These are phyloP conservation scores for Esox niger DNA, from an alignment of 2,113 vertebrate genomes.

Conservation along the genomic window DNA sequence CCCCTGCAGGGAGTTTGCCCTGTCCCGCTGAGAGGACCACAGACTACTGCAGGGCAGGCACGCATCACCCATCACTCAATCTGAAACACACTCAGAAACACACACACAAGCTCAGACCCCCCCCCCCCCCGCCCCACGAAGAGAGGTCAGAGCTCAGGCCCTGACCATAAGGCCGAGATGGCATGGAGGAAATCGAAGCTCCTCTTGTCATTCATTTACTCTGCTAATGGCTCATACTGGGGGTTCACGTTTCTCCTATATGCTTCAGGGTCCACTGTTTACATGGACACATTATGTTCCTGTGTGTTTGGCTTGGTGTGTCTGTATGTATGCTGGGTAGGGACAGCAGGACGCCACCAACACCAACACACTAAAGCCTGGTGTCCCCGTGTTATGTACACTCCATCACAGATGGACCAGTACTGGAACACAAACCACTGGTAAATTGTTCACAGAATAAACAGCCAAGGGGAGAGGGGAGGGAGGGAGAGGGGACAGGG, in stretches of 20 bases:
- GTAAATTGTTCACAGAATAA: too few relatives aligned
- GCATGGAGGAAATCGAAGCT: conserved; percentile 59
- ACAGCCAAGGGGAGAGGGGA: neutral
- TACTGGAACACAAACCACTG: conserved; percentile 21
- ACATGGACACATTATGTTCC: conserved; percentile 73
- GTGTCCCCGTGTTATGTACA: conserved; percentile 34
- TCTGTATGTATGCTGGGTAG: conserved; percentile 38
- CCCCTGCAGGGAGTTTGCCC: conserved; percentile 72
- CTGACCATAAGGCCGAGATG: conserved; percentile 59
- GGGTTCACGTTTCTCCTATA: conserved; percentile 62
- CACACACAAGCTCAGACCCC: neutral
- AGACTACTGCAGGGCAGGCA: conserved; percentile 40
- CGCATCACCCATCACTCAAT: conserved; percentile 72
- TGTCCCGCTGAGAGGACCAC: conserved; percentile 70
- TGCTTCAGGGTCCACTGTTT: conserved; percentile 59
- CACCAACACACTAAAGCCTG: conserved; percentile 58
- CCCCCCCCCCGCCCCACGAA: neutral
- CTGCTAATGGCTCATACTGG: conserved; percentile 66
- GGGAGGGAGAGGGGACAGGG: conserved; percentile 16
- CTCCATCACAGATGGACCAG: conserved; percentile 24
- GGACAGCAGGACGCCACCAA: conserved; percentile 57
- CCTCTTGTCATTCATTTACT: conserved; percentile 46
- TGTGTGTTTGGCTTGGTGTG: conserved; percentile 70
- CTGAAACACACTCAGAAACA: conserved; percentile 14
- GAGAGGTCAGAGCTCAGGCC: conserved; percentile 7